Evolutionary conservation across 2,888 invertebrate species (phyloP).

Genomic region (Tanytarsus gracilentus): DNA sequence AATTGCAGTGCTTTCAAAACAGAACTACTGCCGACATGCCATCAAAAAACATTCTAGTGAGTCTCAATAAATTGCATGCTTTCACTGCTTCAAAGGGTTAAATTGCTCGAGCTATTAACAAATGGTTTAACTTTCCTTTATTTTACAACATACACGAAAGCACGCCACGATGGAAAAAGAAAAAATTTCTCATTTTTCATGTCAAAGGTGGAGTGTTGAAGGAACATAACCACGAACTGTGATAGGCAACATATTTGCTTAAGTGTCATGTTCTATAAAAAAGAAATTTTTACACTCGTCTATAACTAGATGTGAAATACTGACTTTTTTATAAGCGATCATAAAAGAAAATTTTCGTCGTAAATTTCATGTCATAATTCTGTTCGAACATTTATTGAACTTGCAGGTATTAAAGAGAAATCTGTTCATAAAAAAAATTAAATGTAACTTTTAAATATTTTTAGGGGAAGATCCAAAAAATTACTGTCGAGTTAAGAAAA

Average conservation of each 20-base stretch:
- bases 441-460: neutral
- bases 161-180: neutral
- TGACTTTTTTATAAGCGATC: neutral
- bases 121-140: conserved; percentile 2
- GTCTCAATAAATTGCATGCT: conserved; percentile 12
- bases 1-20: too few relatives aligned
- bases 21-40: too few relatives aligned
- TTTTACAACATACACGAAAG: neutral
- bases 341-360: neutral
- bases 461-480: neutral
- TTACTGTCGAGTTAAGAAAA: too few relatives aligned
- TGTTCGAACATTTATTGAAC: conserved; percentile 6
- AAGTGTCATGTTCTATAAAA: conserved; percentile 12
- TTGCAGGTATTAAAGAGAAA: too few relatives aligned
- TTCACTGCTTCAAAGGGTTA: conserved; percentile 2
- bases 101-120: conserved; percentile 10
- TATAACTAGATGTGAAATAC: neutral
- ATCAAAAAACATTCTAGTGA: too few relatives aligned
- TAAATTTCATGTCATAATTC: neutral
- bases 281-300: neutral
- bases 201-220: conserved; percentile 2
- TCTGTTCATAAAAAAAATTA: neutral
- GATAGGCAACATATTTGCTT: conserved; percentile 25
- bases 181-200: neutral
- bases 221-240: conserved; percentile 25